Evolutionary conservation across 2,113 vertebrate species (phyloP).

Genomic region (Delphinapterus leucas): DNA sequence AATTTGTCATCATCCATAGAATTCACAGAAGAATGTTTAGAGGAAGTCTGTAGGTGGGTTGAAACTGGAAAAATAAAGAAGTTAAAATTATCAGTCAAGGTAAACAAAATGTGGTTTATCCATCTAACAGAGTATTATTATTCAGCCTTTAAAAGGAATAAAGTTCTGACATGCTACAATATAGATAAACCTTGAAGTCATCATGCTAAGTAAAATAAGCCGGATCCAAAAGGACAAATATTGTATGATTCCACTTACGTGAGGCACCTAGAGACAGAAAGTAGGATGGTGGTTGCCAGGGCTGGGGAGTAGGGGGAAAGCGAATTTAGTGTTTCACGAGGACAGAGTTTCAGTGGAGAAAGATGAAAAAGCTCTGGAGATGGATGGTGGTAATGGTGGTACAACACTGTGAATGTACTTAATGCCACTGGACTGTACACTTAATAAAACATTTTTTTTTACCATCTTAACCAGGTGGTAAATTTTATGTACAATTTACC

Average conservation of each 20-base stretch:
- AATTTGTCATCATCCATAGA: background rate
- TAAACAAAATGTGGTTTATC: background rate
- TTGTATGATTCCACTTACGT: background rate
- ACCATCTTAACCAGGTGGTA: background rate
- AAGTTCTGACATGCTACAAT: background rate
- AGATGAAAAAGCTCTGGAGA: background rate
- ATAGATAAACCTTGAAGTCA: background rate
- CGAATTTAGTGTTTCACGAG: background rate
- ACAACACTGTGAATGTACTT: background rate
- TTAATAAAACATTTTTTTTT: background rate
- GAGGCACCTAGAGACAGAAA: background rate
- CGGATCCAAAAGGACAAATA: background rate
- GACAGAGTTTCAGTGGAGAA: background rate
- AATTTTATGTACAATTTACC: background rate
- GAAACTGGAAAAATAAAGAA: conserved; percentile 25
- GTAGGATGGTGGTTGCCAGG: background rate
- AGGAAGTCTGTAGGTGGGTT: background rate
- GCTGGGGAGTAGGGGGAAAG: background rate
- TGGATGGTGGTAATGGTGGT: background rate
- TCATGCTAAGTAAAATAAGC: background rate
- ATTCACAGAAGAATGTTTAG: background rate
- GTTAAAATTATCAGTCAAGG: conserved; percentile 6
- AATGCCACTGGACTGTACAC: background rate
- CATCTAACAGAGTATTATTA: background rate
- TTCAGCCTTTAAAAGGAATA: background rate